Base-by-base conservation (phyloP, 1,140 invertebrate species). In the Belonocnema kinseyi region DNA sequence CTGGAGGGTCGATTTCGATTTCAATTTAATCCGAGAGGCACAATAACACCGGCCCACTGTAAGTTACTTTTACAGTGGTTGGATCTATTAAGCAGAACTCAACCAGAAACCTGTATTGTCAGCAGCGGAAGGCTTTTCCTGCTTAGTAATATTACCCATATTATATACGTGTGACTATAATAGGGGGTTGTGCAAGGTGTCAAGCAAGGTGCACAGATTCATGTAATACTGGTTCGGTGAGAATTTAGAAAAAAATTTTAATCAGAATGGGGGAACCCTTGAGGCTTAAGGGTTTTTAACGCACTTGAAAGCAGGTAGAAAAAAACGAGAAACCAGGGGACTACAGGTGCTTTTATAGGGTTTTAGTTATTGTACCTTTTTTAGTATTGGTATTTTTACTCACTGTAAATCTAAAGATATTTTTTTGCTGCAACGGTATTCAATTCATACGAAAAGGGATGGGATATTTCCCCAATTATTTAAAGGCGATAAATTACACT, bases 1-100 rank as follows among this genome's bases (percentile, higher is more conserved):
- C 61, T 66, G 33, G 76, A 17, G 73, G 26, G 72, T 74, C 75
- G 75, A 75, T 82, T 76, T 83, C 74, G 77, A 85, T 83, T 85
- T 84, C 77, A 74, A 78, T 84, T 83, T 73, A 82, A 85, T 80
- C 82, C 75, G 56, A 82, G 82, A 75, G 80, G 72, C 53, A 46
- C 52, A 54, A 74, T 33, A 33, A 40, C 26, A 66, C 61, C 61
- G n/a, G 33, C 61, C 33, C 61, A 33, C 61, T 16, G 61, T 66
- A 66, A 66, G 40, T 66, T 66, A 66, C 61, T 66, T 66, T 66
- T 66, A 66, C 61, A 66, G 26, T 66, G 26, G 26, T 66, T 66
- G 61, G 40, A 40, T 66, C 61, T 66, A 16, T 33, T 40, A 14
- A 40, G 13, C 16, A 33, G 61, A 66, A 66, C 13, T 33, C 19